Percentiles rank a stretch among this genome's conserved stretches.
phyloP scores from a whole-genome alignment of 2,888 invertebrate species.

The Calliopum simillimum region DNA sequence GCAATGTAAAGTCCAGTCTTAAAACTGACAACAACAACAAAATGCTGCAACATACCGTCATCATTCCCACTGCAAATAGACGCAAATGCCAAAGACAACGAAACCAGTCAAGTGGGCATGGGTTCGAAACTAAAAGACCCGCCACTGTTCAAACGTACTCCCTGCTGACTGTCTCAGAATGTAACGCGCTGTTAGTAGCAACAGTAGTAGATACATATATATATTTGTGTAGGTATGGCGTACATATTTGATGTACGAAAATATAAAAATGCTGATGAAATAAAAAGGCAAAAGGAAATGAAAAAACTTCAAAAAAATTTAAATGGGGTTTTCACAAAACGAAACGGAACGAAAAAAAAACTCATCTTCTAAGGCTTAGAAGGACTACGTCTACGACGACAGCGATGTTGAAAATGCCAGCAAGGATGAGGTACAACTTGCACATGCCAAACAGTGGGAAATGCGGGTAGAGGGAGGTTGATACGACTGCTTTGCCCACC shows the following conservation, averaged over 20 bases:
- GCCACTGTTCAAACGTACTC: not conserved
- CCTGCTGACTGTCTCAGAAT: conserved; percentile 4
- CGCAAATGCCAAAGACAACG: too few relatives aligned
- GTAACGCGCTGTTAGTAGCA: not conserved
- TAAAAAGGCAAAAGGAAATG: conserved; percentile 8
- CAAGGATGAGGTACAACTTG: not conserved
- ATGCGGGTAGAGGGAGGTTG: not conserved
- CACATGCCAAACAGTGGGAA: not conserved
- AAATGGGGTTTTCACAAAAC: conserved; percentile 6
- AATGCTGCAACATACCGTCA: too few relatives aligned
- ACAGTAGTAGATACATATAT: too few relatives aligned
- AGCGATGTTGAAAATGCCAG: not conserved
- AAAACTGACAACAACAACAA: too few relatives aligned
- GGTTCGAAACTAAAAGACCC: not conserved
- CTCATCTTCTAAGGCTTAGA: conserved; percentile 32
- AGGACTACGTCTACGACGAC: conserved; percentile 11
- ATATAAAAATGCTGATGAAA: conserved; percentile 30
- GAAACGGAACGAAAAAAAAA: conserved; percentile 32
- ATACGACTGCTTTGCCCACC: not conserved
- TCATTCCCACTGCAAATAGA: too few relatives aligned
- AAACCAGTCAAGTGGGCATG: not conserved
- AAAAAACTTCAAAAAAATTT: too few relatives aligned
- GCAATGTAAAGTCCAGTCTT: too few relatives aligned
- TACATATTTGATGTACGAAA: not conserved
- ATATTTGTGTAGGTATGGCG: too few relatives aligned